Evolutionary conservation across 2,113 vertebrate species (phyloP), one percentile per base, ranked within the genome.

Genomic region (Serinus canaria): DNA sequence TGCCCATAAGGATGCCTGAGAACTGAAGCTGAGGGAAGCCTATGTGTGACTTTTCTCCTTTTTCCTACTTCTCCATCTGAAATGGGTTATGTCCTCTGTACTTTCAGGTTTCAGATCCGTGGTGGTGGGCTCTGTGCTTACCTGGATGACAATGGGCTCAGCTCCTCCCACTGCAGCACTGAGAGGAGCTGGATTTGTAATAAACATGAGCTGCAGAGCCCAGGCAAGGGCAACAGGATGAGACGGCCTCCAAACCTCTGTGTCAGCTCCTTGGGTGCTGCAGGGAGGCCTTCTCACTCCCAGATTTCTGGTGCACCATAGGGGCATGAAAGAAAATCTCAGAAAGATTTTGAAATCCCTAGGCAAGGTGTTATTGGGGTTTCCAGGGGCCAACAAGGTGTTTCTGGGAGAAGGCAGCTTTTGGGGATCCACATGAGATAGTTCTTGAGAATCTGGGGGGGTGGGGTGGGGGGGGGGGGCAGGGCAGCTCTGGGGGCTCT

Each of bases 131-230:
- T 80, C 68, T 94, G 92, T 5, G 86, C 82, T 43, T 67, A 53
- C 68, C n/a, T 90, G 68, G 43, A 52, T 10, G 21, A 15, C 58
- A 7, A 2, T 0, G 77, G 86, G 52, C 63, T 92, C 58, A 37
- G 47, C 63, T 92, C 92, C 10, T 95, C 94, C 86, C 6, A 21
- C 37, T 95, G 94, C 77, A 33, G 39, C 47, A 5, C 47, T 5
- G 31, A 18, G 24, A 80, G 43, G 68, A 83, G 44, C 23, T 94
- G 94, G 94, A 73, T 95, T 75, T 95, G 94, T n/a, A 94, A 21
- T 2, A 87, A 49, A 11, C 27, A 31, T 1, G 58, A 79, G 30
- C 23, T 8, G 41, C 56, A 52, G 43, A 80, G 43, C 46, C 62
- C 47, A 3, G 5, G 37, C 27, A 37, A 66, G 8, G 22, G 28